Evolutionary conservation across 2,113 vertebrate species (phyloP).

Genomic region (Dicentrarchus labrax): DNA sequence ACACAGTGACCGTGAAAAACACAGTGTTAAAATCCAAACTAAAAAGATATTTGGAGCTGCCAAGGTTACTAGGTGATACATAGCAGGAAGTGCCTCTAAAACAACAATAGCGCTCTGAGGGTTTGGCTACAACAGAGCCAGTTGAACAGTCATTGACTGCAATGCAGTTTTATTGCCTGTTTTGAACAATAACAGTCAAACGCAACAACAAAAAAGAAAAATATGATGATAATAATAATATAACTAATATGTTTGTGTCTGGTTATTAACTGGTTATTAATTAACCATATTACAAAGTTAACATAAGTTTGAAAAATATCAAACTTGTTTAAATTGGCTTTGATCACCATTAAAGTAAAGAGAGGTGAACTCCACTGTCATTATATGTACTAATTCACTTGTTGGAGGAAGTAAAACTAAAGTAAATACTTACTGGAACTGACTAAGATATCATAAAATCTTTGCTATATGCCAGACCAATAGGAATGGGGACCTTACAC

Average conservation of each 20-base stretch:
- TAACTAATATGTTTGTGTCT: neutral
- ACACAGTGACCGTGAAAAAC: neutral
- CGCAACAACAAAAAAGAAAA: neutral
- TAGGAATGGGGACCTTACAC: neutral
- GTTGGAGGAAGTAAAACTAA: neutral
- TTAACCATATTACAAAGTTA: neutral
- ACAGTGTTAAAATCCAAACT: slow-evolving; percentile 17
- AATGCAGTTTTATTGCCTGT: slow-evolving; percentile 12
- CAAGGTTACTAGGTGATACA: slow-evolving; percentile 2
- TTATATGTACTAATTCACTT: neutral
- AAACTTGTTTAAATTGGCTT: neutral
- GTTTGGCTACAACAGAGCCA: slow-evolving; percentile 6
- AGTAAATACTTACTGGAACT: neutral
- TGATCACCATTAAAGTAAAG: neutral
- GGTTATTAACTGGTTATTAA: too few species aligned
- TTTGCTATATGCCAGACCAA: neutral
- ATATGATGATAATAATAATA: neutral
- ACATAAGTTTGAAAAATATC: neutral
- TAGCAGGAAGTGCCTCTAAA: slow-evolving; percentile 50
- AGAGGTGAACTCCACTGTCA: rapidly evolving
- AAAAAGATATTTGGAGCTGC: neutral
- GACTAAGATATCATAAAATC: slow-evolving; percentile 1
- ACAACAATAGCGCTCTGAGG: slow-evolving; percentile 10
- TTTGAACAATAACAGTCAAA: slow-evolving; percentile 8
- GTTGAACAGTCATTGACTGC: slow-evolving; percentile 17